These are phyloP conservation scores for Agrenia bidenticulata DNA, from an alignment of 2,888 invertebrate species.

Conservation along the genomic window DNA sequence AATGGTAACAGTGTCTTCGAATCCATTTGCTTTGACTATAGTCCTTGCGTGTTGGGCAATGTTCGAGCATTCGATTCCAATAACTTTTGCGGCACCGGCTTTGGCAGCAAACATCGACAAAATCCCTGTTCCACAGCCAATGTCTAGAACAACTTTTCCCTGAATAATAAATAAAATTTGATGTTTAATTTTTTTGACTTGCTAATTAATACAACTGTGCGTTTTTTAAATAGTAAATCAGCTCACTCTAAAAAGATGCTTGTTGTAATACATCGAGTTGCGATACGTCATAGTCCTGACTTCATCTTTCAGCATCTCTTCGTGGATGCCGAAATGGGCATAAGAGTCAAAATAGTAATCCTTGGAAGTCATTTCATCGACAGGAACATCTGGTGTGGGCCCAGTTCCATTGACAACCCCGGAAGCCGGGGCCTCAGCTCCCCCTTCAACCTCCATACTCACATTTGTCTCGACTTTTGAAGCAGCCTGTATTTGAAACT, in stretches of 20 bases:
- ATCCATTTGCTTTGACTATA: conserved; percentile 83
- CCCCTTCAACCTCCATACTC: conserved; percentile 44
- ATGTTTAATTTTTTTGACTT: no score
- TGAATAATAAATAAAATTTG: no score
- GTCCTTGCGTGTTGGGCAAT: conserved; percentile 96
- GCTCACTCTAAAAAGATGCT: conserved; percentile 82
- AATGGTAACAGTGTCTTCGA: conserved; percentile 77
- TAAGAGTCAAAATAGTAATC: conserved; percentile 99
- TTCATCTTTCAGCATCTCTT: conserved; percentile 99
- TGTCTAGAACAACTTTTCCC: conserved; percentile 84
- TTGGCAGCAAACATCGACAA: conserved; percentile 99
- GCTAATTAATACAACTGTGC: no score
- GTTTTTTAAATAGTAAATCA: no score
- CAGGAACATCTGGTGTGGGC: conserved; percentile 60
- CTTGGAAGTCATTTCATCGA: conserved; percentile 97
- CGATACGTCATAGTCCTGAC: conserved; percentile 96
- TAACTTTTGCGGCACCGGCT: conserved; percentile 92
- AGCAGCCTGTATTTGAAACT: no score
- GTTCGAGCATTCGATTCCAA: conserved; percentile 97
- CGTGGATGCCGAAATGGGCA: conserved; percentile 99
- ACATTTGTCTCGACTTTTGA: conserved; percentile 12
- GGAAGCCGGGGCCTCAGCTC: conserved; percentile 23
- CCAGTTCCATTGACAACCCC: conserved; percentile 26
- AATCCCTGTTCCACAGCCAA: conserved; percentile 98
- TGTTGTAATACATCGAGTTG: conserved; percentile 99